Conservation (phyloP, 2,797 vertebrate species). For the Acanthopagrus latus region DNA sequence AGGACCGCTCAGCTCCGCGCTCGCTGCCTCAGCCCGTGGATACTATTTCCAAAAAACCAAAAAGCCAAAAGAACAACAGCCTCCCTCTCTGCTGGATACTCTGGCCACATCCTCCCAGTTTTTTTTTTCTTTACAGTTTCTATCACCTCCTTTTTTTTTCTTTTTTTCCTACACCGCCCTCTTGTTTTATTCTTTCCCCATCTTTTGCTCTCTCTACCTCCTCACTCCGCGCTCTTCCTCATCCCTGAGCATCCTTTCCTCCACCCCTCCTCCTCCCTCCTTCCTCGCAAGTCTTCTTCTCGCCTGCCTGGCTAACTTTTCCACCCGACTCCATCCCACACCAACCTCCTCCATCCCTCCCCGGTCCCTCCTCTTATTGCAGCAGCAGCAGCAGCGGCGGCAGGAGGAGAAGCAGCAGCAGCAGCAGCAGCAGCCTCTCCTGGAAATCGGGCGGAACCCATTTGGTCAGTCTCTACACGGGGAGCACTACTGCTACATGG, state of each 20-base stretch:
- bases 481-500: conserved; percentile 80
- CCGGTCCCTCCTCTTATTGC: conserved; percentile 43
- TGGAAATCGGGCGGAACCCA: conserved; percentile 77
- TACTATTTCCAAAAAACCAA: conserved; percentile 54
- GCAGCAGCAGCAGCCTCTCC: conserved; percentile 44
- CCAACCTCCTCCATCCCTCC: conserved; percentile 64
- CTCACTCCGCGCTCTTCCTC: conserved; percentile 23
- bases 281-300: conserved; percentile 46
- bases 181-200: conserved; percentile 38
- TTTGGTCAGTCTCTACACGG: conserved; percentile 58
- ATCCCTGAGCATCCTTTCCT: neutral
- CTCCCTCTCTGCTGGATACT: conserved; percentile 72
- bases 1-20: conserved; percentile 59
- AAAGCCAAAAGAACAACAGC: neutral
- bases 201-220: conserved; percentile 1
- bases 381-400: conserved; percentile 39
- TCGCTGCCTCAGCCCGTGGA: conserved; percentile 73
- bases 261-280: conserved; percentile 44
- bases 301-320: conserved; percentile 74
- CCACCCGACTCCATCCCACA: conserved; percentile 71
- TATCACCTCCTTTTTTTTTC: conserved; percentile 14
- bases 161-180: conserved; percentile 14
- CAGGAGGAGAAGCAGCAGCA: too few species aligned
- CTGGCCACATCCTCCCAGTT: conserved; percentile 46
- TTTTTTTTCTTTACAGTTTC: neutral